Conservation (phyloP, 2,888 invertebrate genomes). For the Tetragonula carbonaria region DNA sequence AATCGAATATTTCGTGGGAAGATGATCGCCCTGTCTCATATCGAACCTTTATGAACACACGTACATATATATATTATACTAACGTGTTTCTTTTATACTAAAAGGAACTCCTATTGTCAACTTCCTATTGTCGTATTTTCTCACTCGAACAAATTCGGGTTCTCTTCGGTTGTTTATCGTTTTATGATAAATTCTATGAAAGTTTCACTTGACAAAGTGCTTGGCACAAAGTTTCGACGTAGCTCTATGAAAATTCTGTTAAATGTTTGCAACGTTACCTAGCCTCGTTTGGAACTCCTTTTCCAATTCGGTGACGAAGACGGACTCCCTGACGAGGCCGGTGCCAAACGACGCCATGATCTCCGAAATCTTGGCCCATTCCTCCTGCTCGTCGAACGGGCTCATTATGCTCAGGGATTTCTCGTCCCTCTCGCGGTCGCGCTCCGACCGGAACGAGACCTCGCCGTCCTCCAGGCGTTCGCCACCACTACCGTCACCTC, state of each 20-base stretch:
- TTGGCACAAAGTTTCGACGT: too few species aligned
- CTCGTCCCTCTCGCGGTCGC: constrained; percentile 82
- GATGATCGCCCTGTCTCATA: neutral
- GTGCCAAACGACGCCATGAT: constrained; percentile 98
- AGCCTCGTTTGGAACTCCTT: constrained; percentile 91
- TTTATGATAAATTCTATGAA: too few species aligned
- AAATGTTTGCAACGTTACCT: constrained; percentile 83
- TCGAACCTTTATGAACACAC: neutral
- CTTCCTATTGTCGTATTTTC: too few species aligned
- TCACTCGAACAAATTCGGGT: neutral
- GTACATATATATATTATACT: too few species aligned
- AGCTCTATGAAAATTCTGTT: too few species aligned
- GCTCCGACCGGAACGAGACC: constrained; percentile 79
- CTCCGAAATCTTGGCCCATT: constrained; percentile 98
- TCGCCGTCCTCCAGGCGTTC: constrained; percentile 81
- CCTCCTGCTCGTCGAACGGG: constrained; percentile 97
- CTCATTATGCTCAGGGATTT: constrained; percentile 89
- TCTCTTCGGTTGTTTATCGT: too few species aligned
- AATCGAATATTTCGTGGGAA: neutral
- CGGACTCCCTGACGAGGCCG: constrained; percentile 91
- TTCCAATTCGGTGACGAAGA: constrained; percentile 91
- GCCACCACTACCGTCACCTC: constrained; percentile 80
- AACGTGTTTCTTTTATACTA: neutral
- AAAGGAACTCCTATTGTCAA: neutral
- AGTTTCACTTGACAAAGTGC: too few species aligned